Percentiles rank a stretch among this genome's conserved stretches.
phyloP scores from a whole-genome alignment of 2,888 invertebrate genomes.

The Athrips mouffetella region DNA sequence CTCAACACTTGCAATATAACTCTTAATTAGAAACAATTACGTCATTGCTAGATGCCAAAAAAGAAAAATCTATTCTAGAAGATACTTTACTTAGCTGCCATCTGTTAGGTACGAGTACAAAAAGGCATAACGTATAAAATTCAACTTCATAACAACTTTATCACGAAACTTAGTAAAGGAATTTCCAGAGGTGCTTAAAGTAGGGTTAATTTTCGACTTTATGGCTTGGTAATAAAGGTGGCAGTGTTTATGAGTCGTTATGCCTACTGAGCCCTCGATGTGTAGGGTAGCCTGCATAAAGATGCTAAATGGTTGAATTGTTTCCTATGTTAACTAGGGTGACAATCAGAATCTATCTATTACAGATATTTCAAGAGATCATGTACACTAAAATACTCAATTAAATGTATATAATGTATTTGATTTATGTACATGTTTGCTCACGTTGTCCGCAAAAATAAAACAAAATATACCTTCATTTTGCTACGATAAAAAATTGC shows the following conservation, averaged over 20 bases:
- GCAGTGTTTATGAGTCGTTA: constrained; percentile 10
- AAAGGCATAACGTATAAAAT: constrained; percentile 17
- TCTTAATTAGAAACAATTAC: too few relatives aligned
- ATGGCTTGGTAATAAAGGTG: neutral
- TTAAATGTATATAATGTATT: too few relatives aligned
- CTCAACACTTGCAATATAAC: too few relatives aligned
- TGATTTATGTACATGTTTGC: too few relatives aligned
- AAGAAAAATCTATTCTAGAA: neutral
- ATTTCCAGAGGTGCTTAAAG: neutral
- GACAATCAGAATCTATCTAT: constrained; percentile 41
- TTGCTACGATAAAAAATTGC: too few relatives aligned
- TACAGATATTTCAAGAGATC: too few relatives aligned
- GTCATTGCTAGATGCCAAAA: neutral
- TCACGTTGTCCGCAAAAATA: too few relatives aligned
- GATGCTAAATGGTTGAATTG: constrained; percentile 69
- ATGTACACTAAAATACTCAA: too few relatives aligned
- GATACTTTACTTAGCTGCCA: constrained; percentile 10
- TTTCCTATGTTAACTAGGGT: constrained; percentile 44
- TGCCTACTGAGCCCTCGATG: constrained; percentile 8
- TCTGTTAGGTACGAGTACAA: constrained; percentile 8
- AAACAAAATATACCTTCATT: too few relatives aligned
- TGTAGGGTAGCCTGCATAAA: constrained; percentile 45
- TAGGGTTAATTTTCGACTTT: neutral
- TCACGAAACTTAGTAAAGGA: constrained; percentile 10
- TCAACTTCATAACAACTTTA: constrained; percentile 21